Percentiles rank a stretch among this genome's conserved stretches.
Conservation (phyloP, 2,113 vertebrate species). For the Hypocryptadius cinnamomeus region DNA sequence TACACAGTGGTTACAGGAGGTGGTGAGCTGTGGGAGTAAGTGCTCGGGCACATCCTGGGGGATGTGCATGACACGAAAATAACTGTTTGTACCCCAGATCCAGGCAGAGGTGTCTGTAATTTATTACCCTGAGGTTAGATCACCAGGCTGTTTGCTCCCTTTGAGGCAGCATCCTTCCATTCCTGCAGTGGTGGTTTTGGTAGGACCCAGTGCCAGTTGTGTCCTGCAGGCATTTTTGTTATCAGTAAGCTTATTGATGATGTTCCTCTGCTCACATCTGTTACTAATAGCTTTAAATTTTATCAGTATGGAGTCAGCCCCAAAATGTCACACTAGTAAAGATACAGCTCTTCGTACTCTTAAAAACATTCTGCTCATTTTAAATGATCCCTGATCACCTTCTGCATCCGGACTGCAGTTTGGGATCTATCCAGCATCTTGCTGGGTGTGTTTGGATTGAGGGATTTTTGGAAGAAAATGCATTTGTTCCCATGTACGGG, state of each 20-base stretch:
- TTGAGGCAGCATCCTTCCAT: background rate
- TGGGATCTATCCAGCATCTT: rapidly evolving
- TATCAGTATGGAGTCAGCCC: background rate
- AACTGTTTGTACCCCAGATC: background rate
- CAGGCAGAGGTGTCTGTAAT: background rate
- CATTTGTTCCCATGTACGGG: background rate
- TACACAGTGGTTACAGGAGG: background rate
- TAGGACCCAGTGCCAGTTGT: background rate
- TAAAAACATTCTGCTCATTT: background rate
- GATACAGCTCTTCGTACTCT: rapidly evolving
- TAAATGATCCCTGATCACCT: background rate
- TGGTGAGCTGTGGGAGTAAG: background rate
- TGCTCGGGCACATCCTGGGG: background rate
- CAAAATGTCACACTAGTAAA: background rate
- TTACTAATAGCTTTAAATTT: background rate
- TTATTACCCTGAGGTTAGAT: background rate
- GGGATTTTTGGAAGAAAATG: background rate
- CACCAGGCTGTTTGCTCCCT: background rate
- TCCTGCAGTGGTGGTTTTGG: background rate
- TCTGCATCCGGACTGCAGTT: background rate
- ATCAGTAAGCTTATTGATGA: background rate
- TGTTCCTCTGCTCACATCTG: background rate
- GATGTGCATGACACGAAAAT: background rate
- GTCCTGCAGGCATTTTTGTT: background rate
- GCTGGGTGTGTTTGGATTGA: background rate